phyloP scores from a whole-genome alignment of 1,140 invertebrate genomes.

The Cherax destructor region DNA sequence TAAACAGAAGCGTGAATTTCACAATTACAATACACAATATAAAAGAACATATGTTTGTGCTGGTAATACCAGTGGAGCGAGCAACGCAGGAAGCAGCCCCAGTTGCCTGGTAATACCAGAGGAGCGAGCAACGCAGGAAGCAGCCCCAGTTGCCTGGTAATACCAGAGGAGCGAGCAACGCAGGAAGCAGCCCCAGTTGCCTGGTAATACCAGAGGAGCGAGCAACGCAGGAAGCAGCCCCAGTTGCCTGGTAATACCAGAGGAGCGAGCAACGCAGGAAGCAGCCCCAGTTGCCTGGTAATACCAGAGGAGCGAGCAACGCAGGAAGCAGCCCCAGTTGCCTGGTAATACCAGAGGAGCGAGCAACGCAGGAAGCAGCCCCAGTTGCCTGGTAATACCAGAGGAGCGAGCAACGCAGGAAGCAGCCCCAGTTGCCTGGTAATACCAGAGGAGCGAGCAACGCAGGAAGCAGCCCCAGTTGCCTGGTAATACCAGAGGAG shows the following conservation, averaged over 20 bases:
- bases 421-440: no score
- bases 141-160: no score
- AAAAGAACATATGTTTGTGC: background rate
- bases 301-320: background rate
- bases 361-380: background rate
- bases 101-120: no score
- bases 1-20: background rate
- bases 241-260: background rate
- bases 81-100: no score
- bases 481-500: background rate
- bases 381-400: background rate
- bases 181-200: no score
- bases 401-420: background rate
- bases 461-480: no score
- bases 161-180: background rate
- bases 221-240: background rate
- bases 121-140: background rate
- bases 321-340: no score
- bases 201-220: background rate
- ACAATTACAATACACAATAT: background rate
- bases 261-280: background rate
- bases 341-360: background rate
- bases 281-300: no score
- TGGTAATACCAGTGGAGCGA: background rate
- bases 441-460: background rate